phyloP scores from a whole-genome alignment of 2,113 vertebrate species.

The Syngnathus floridae region DNA sequence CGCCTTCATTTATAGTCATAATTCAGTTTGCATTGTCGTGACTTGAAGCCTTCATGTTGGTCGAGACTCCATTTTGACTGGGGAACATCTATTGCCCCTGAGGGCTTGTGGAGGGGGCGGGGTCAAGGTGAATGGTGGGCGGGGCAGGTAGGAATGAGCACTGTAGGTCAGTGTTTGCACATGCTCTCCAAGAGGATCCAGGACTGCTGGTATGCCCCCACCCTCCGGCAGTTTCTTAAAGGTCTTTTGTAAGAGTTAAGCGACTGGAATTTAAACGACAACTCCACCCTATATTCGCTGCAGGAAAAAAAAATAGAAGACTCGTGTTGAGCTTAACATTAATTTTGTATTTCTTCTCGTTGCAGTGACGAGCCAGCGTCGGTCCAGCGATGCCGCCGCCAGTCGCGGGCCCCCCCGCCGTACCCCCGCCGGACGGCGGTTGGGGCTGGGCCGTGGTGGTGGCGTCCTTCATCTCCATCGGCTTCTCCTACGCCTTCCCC shows the following conservation, averaged over 20 bases:
- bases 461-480: conserved; percentile 90
- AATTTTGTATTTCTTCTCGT: background rate
- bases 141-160: conserved; percentile 23
- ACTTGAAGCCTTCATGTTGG: too few relatives aligned
- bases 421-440: conserved; percentile 86
- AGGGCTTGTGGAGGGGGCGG: background rate
- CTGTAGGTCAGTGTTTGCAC: conserved; percentile 14
- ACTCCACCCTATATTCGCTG: too few relatives aligned
- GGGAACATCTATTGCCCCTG: too few relatives aligned
- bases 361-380: conserved; percentile 29
- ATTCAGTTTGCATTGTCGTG: conserved; percentile 2
- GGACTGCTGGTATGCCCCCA: conserved; percentile 21
- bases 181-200: conserved; percentile 16
- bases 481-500: conserved; percentile 95
- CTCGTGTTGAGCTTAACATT: too few relatives aligned
- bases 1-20: conserved; percentile 10
- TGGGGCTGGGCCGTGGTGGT: conserved; percentile 94
- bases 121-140: conserved; percentile 43
- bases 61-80: too few relatives aligned
- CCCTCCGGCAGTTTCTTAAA: conserved; percentile 6
- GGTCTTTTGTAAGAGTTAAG: conserved; percentile 6
- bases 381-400: conserved; percentile 75
- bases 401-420: conserved; percentile 21
- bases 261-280: too few relatives aligned
- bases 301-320: too few relatives aligned